Evolutionary conservation across 2,797 vertebrate species (phyloP), one percentile per base, ranked within the genome.

Genomic region (Enteromius unitaeniatus): DNA sequence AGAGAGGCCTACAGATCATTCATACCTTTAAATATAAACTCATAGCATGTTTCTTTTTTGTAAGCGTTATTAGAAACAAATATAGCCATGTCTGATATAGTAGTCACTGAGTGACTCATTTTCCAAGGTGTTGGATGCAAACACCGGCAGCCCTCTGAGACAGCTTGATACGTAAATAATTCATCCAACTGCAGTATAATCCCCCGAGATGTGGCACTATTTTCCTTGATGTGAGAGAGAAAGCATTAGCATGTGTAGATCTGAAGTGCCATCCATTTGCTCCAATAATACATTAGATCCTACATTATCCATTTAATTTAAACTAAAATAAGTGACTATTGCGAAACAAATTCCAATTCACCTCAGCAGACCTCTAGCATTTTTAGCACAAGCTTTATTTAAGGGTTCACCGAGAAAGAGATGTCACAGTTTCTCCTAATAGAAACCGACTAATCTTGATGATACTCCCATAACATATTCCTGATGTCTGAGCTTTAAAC

Each of bases 351-450:
- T 69, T 78, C 2, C 49, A 9, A 7, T 64, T 76, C 53, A 73
- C 68, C 72, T 65, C 31, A 65, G 47, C 21, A 26, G 34, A 68
- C 78, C 55, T 34, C 37, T 19, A 31, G 34, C 83, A 72, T 79
- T 84, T 85, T 84, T 73, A 45, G 55, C 23, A 65, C 45, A 74
- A 49, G 45, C 21, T 79, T 83, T 70, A 84, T 78, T 83, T 82
- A 81, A 82, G 68, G 31, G 77, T 23, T n/a, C 19, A 26, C 47
- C 23, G 45, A 58, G 40, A 26, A 60, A 17, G 65, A 58, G 28
- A 81, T 34, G 74, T 76, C 31, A 81, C 31, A 45, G 51, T 67
- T 84, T 58, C 17, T 76, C 69, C 45, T 81, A 81, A 85, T 28
- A 11, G 51, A 72, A 47, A 49, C 7, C 0, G 68, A 82, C 17